Percentiles rank a stretch among this genome's conserved stretches.
Conservation (phyloP, 1,140 invertebrate species). For the Sesamia nonagrioides region DNA sequence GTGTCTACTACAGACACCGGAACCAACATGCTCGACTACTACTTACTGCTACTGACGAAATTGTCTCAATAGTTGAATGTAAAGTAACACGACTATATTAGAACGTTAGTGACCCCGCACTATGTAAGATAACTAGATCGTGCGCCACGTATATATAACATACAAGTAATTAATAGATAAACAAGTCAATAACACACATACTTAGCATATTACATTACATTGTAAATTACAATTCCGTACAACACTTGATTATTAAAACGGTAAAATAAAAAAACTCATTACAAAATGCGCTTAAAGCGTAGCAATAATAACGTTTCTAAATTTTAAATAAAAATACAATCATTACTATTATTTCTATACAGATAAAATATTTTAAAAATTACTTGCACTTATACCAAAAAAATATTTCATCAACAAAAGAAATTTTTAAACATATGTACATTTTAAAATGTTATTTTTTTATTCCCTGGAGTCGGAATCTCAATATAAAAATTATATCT, state of each 20-base stretch:
- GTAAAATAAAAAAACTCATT: constrained; percentile 79
- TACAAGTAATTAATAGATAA: constrained; percentile 30
- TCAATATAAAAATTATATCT: constrained; percentile 69
- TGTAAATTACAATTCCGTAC: constrained; percentile 79
- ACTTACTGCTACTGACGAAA: constrained; percentile 1
- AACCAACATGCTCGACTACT: neutral
- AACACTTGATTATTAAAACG: constrained; percentile 78
- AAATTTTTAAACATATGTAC: constrained; percentile 66
- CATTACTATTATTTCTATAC: constrained; percentile 28
- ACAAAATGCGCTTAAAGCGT: constrained; percentile 84
- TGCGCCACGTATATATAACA: constrained; percentile 15
- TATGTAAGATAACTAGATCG: constrained; percentile 28
- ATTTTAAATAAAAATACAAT: constrained; percentile 59
- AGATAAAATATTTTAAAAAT: constrained; percentile 67
- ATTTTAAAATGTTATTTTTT: constrained; percentile 69
- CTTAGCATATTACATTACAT: constrained; percentile 67
- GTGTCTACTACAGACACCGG: neutral
- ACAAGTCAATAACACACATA: constrained; percentile 33
- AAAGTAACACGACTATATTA: neutral
- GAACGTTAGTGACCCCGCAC: neutral
- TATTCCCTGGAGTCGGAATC: constrained; percentile 76
- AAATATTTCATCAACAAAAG: constrained; percentile 68
- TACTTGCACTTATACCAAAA: constrained; percentile 68
- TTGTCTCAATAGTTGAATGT: neutral
- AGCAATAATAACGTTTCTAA: constrained; percentile 76